phyloP scores from a whole-genome alignment of 2,888 invertebrate genomes.

The Scelioninae gen. 2 region DNA sequence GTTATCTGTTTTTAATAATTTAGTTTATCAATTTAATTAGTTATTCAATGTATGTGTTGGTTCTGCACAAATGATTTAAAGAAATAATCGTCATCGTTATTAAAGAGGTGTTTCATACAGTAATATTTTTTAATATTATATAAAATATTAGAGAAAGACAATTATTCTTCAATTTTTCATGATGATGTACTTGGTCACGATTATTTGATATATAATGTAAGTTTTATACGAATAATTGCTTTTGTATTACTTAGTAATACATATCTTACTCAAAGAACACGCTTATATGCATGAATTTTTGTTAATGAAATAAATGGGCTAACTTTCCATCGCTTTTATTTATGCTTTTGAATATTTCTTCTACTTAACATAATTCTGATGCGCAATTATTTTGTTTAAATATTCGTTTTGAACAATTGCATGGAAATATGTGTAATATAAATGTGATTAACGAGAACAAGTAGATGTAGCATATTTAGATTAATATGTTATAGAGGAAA shows the following conservation, averaged over 20 bases:
- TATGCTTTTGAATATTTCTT: too few relatives aligned
- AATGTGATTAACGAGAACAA: background rate
- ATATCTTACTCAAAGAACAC: slow-evolving; percentile 22
- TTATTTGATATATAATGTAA: slow-evolving; percentile 46
- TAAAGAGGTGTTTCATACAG: background rate
- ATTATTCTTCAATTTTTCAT: slow-evolving; percentile 27
- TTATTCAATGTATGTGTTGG: background rate
- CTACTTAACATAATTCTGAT: background rate
- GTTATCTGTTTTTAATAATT: background rate
- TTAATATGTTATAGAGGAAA: background rate
- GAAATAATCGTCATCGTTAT: background rate
- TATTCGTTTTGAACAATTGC: background rate
- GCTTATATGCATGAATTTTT: slow-evolving; percentile 32
- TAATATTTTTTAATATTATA: too few relatives aligned
- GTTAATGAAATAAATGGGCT: slow-evolving; percentile 29
- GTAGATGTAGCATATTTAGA: background rate
- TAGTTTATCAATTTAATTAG: background rate
- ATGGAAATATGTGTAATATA: slow-evolving; percentile 3
- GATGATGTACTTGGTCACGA: slow-evolving; percentile 37
- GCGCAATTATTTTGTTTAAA: background rate
- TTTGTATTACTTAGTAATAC: slow-evolving; percentile 24
- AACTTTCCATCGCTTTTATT: slow-evolving; percentile 13
- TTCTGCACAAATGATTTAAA: background rate
- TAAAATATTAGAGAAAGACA: slow-evolving; percentile 2
- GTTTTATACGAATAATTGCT: slow-evolving; percentile 46